Conservation (phyloP, 2,888 invertebrate genomes). For the Taphrorychus bicolor region DNA sequence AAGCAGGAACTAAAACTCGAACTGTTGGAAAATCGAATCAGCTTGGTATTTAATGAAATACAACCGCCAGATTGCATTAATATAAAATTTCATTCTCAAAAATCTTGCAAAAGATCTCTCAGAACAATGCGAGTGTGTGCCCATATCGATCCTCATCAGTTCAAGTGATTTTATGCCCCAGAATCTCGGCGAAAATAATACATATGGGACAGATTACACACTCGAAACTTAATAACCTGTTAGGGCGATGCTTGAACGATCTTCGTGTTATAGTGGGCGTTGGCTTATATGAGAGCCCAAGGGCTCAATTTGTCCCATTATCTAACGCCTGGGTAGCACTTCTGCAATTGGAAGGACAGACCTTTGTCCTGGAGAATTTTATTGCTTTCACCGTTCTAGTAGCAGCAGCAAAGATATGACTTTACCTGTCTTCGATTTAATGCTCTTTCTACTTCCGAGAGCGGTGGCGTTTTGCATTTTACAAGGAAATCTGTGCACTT, state of each 20-base stretch:
- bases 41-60: too few species aligned
- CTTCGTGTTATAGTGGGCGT: background rate
- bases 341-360: slow-evolving; percentile 1
- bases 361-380: background rate
- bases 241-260: background rate
- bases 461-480: background rate
- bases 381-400: background rate
- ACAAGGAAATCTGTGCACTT: background rate
- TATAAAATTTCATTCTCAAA: too few species aligned
- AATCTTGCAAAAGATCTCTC: too few species aligned
- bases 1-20: too few species aligned
- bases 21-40: too few species aligned
- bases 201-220: slow-evolving; percentile 2
- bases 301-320: slow-evolving; percentile 5
- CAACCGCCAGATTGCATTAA: too few species aligned
- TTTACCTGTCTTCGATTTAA: background rate
- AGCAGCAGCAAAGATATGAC: background rate
- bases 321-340: background rate
- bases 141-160: too few species aligned
- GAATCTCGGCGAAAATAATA: background rate
- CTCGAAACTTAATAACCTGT: background rate
- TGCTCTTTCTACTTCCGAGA: background rate
- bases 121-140: too few species aligned
- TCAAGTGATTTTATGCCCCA: too few species aligned
- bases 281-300: slow-evolving; percentile 1